phyloP scores from a whole-genome alignment of 2,888 invertebrate species.

The Stomorhina lunata region DNA sequence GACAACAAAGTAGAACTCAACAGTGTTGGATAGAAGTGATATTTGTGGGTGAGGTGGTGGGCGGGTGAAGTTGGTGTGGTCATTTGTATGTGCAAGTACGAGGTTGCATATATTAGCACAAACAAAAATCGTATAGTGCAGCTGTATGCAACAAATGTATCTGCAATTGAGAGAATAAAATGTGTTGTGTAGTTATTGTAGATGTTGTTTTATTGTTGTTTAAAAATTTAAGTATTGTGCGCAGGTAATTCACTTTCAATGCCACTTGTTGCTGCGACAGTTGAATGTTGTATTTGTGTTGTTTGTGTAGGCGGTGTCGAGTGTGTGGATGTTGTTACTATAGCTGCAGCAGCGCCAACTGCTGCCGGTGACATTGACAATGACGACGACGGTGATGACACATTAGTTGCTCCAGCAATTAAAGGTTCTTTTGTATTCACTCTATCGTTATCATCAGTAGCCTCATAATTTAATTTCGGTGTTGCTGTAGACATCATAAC shows the following conservation, averaged over 20 bases:
- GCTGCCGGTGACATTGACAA: constrained; percentile 55
- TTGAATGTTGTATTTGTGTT: constrained; percentile 40
- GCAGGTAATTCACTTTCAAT: constrained; percentile 49
- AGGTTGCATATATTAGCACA: background rate
- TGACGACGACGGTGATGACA: constrained; percentile 8
- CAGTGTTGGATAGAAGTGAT: constrained; percentile 7
- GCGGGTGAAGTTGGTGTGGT: no score
- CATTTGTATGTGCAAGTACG: no score
- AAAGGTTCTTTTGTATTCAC: background rate
- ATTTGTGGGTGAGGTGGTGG: background rate
- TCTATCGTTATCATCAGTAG: constrained; percentile 1
- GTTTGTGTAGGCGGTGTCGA: background rate
- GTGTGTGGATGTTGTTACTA: background rate
- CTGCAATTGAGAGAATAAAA: constrained; percentile 16
- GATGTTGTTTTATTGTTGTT: no score
- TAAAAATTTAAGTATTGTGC: constrained; percentile 65
- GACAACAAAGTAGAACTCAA: constrained; percentile 48
- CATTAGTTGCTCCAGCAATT: background rate
- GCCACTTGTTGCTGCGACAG: constrained; percentile 36
- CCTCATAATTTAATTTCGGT: constrained; percentile 11
- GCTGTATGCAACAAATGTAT: background rate
- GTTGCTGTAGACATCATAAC: constrained; percentile 10
- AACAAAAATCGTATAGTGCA: background rate
- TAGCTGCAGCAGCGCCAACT: background rate
- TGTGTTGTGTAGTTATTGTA: constrained; percentile 4